phyloP scores from a whole-genome alignment of 1,140 invertebrate species.

The Agrypnia vestita region DNA sequence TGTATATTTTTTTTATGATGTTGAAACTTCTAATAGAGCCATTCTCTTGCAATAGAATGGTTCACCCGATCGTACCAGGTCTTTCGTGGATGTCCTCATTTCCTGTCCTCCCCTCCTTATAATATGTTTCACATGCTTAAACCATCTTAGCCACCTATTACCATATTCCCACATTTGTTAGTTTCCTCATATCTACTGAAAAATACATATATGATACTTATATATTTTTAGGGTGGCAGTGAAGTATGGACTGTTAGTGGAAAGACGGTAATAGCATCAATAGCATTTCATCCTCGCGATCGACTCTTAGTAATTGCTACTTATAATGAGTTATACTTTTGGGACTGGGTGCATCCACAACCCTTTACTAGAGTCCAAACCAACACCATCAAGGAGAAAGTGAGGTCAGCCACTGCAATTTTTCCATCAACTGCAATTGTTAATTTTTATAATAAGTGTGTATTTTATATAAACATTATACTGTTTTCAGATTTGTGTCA shows the following conservation, averaged over 20 bases:
- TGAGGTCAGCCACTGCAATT: conserved; percentile 73
- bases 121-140: no score
- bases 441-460: not conserved
- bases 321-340: conserved; percentile 89
- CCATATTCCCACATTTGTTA: no score
- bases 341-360: conserved; percentile 88
- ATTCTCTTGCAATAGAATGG: no score
- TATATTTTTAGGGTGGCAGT: conserved; percentile 81
- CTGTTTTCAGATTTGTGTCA: conserved; percentile 81
- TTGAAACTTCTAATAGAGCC: no score
- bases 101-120: no score
- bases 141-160: no score
- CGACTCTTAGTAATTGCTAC: conserved; percentile 89
- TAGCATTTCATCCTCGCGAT: conserved; percentile 90
- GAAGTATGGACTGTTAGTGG: conserved; percentile 85
- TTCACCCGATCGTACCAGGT: no score
- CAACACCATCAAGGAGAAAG: conserved; percentile 83
- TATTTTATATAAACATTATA: not conserved
- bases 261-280: conserved; percentile 85
- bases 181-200: no score
- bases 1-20: no score
- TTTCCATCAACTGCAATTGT: not conserved
- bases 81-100: no score
- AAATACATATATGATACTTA: conserved; percentile 7
- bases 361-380: conserved; percentile 84